Evolutionary conservation across 2,888 invertebrate genomes (phyloP).

Genomic region (Agriopis marginaria): DNA sequence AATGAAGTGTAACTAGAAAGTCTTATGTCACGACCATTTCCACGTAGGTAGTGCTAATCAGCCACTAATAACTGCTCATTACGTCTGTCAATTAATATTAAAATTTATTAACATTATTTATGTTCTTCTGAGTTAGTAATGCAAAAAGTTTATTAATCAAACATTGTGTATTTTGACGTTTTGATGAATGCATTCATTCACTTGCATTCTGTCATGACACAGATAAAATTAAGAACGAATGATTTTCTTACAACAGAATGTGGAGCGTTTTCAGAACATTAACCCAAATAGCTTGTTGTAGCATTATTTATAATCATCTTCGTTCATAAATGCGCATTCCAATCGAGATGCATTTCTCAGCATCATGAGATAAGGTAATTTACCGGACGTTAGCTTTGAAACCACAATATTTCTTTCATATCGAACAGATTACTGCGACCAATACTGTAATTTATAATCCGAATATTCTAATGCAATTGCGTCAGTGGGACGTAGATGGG

Average conservation of each 20-base stretch:
- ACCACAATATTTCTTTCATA: conserved; percentile 65
- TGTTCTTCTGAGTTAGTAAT: conserved; percentile 7
- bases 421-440: conserved; percentile 59
- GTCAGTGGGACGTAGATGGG: conserved; percentile 50
- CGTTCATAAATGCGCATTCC: conserved; percentile 51
- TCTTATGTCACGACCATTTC: conserved; percentile 22
- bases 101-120: conserved; percentile 21
- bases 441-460: conserved; percentile 63
- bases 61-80: conserved; percentile 15
- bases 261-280: conserved; percentile 9
- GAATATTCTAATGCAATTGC: conserved; percentile 67
- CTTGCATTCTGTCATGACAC: conserved; percentile 8
- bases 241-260: neutral
- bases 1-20: conserved; percentile 20
- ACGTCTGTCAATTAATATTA: conserved; percentile 20
- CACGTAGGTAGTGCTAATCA: conserved; percentile 12
- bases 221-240: neutral
- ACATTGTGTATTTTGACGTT: neutral
- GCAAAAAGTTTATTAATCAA: conserved; percentile 13
- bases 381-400: conserved; percentile 54
- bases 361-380: conserved; percentile 55
- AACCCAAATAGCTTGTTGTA: neutral
- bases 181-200: conserved; percentile 20
- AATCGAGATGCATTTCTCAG: conserved; percentile 47
- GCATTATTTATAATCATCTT: conserved; percentile 31